Evolutionary conservation across 2,113 vertebrate species (phyloP).

Genomic region (Onychostruthus taczanowskii): DNA sequence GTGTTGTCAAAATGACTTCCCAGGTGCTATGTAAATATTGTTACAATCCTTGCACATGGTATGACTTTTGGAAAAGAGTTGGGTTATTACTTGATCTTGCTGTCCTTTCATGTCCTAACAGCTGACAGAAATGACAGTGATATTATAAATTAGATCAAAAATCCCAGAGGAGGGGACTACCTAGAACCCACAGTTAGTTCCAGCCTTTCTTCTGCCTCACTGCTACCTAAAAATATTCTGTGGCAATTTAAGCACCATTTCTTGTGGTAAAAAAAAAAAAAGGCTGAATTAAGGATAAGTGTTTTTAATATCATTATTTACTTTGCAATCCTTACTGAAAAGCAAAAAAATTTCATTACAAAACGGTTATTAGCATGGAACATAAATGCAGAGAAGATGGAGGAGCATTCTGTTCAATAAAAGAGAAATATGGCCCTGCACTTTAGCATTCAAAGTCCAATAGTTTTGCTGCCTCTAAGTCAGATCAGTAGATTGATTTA

Average conservation of each 20-base stretch:
- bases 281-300: not conserved
- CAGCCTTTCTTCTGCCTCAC: not conserved
- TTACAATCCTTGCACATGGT: rapidly evolving
- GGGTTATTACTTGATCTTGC: not conserved
- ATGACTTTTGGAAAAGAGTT: not conserved
- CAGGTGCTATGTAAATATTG: not conserved
- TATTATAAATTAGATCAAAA: not conserved
- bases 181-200: not conserved
- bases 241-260: not conserved
- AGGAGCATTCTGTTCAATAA: not conserved
- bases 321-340: not conserved
- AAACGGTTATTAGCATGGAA: not conserved
- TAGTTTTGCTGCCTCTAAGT: not conserved
- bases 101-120: not conserved
- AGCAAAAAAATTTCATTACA: not conserved
- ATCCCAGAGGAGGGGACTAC: not conserved
- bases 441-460: not conserved
- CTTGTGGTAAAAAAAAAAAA: not conserved
- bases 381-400: not conserved
- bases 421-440: not conserved
- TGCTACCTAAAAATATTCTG: not conserved
- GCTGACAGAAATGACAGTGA: not conserved
- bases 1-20: not conserved
- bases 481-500: not conserved
- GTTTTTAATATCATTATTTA: not conserved